A percentile compares a stretch with the other conserved stretches of the same genome.
phyloP scores from a whole-genome alignment of 2,113 vertebrate genomes.

The Carettochelys insculpta region DNA sequence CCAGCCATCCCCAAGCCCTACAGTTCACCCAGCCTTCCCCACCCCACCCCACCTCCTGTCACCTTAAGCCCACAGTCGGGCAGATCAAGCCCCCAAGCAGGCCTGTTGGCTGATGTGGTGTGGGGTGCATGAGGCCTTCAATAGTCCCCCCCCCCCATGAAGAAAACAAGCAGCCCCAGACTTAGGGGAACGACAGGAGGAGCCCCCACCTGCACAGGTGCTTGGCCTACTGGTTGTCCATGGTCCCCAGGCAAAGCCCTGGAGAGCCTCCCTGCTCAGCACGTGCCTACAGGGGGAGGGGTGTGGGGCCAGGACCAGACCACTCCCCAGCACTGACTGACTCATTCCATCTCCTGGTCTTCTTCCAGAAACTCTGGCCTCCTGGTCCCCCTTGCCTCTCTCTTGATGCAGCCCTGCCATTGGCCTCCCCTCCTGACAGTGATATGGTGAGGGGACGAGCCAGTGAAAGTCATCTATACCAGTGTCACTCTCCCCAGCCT shows the following conservation, averaged over 20 bases:
- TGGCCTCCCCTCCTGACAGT: rapidly evolving
- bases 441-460: background rate
- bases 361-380: background rate
- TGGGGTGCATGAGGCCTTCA: background rate
- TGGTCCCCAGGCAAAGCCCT: background rate
- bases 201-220: rapidly evolving
- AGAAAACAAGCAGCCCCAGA: rapidly evolving
- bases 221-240: rapidly evolving
- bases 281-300: background rate
- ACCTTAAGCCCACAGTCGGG: background rate
- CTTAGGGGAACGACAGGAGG: background rate
- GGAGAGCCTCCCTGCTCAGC: rapidly evolving
- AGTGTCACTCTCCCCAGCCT: background rate
- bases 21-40: background rate
- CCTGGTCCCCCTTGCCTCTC: background rate
- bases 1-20: background rate
- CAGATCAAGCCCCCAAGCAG: background rate
- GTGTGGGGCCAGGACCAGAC: rapidly evolving
- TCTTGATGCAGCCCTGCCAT: background rate
- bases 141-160: rapidly evolving
- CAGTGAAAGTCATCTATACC: too few species aligned
- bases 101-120: too few species aligned
- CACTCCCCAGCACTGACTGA: background rate
- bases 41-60: background rate
- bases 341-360: background rate